Base-by-base conservation (phyloP, 2,113 vertebrate genomes). In the Oophaga pumilio region DNA sequence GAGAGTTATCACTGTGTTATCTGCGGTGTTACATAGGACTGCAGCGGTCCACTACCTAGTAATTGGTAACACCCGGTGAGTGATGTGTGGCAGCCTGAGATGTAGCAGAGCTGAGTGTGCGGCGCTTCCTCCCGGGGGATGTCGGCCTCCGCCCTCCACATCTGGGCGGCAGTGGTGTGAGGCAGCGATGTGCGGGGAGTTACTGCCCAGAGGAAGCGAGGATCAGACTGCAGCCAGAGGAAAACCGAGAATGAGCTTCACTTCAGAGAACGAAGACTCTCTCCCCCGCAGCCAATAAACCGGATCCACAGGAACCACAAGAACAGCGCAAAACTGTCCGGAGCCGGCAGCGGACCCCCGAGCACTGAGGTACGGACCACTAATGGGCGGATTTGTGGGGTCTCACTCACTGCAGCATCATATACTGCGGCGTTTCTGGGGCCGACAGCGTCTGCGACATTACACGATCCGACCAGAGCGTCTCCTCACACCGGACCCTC, bases 101-200 rank as follows among this genome's bases (percentile, higher is more conserved):
- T 73, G 69, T 73, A 73, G 28, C 28, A 73, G 69, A 4, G 69
- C 69, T 43, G 69, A 73, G 69, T 73, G 69, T 17, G 68, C 66
- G 17, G 20, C 11, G 17, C 13, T 17, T 24, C 79, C 80, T 88
- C 86, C 69, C 68, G 76, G 28, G 57, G 66, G 68, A 82, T 74
- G 22, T 10, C 78, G 26, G 53, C 82, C 69, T 84, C 74, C 77
- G 0, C 62, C 50, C 57, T 52, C 50, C 68, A 11, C 81, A 84
- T 88, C 71, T 88, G 79, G 64, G 22, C 43, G 78, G 77, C 68
- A 43, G 56, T 82, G 5, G 33, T 43, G 33, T 43, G 33, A 43
- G 33, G 49, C 74, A 82, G 59, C 64, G 50, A 53, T 18, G 52
- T 14, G 76, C 66, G 59, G 84, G 64, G 77, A 85, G 73, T 24